These are phyloP conservation scores for Galaxea fascicularis DNA, from an alignment of 92 coral and sea anemone genomes.

Conservation along the genomic window DNA sequence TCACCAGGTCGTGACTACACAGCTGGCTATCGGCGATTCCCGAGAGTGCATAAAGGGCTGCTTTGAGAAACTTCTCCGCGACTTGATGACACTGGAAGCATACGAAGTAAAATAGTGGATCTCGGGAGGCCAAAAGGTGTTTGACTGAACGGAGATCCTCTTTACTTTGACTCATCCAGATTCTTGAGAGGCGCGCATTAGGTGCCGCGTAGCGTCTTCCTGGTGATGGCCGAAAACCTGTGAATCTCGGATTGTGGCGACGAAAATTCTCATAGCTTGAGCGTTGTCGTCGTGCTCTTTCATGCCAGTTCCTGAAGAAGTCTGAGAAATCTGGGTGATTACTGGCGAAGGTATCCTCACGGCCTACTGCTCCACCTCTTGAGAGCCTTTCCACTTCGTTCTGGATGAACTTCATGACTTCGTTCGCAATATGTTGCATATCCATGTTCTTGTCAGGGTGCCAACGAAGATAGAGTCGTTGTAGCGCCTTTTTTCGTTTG, in stretches of 20 bases:
- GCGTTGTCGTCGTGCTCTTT: slow-evolving; percentile 74
- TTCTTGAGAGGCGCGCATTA: slow-evolving; percentile 48
- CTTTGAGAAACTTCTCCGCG: slow-evolving; percentile 91
- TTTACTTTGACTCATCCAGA: slow-evolving; percentile 85
- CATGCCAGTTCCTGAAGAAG: slow-evolving; percentile 59
- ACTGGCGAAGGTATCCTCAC: slow-evolving; percentile 1
- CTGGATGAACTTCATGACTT: slow-evolving; percentile 79
- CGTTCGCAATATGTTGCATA: slow-evolving; percentile 79
- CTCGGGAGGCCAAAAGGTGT: slow-evolving; percentile 67
- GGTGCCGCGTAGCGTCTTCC: slow-evolving; percentile 63
- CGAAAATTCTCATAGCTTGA: slow-evolving; percentile 78
- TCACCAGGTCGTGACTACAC: slow-evolving; percentile 74
- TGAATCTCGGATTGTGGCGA: slow-evolving; percentile 65
- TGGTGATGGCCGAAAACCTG: slow-evolving; percentile 38
- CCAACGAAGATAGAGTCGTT: slow-evolving; percentile 88
- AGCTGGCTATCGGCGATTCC: slow-evolving; percentile 84
- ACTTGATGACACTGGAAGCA: slow-evolving; percentile 91
- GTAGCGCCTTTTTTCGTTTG: slow-evolving; percentile 70
- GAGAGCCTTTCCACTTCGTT: slow-evolving; percentile 68
- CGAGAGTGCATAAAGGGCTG: slow-evolving; percentile 75
- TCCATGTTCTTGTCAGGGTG: slow-evolving; percentile 94
- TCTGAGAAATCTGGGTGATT: slow-evolving; percentile 46
- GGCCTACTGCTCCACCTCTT: slow-evolving; percentile 28
- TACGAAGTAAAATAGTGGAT: slow-evolving; percentile 67
- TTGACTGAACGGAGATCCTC: slow-evolving; percentile 77